A percentile compares a stretch with the other conserved stretches of the same genome.
Conservation (phyloP, 2,113 vertebrate species). For the Echinops telfairi region DNA sequence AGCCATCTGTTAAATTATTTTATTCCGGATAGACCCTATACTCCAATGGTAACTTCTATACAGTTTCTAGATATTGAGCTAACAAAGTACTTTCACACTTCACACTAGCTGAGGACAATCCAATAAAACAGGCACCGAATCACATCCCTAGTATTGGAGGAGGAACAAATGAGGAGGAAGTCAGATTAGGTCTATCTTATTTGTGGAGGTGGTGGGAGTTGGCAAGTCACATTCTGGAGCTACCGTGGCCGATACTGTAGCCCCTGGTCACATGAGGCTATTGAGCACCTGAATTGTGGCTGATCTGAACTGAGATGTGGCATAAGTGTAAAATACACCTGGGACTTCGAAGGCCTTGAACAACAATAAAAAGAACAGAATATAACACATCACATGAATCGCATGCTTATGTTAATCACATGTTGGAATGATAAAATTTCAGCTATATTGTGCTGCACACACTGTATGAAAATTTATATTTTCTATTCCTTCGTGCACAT, state of each 20-base stretch:
- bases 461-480: constrained; percentile 2
- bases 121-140: background rate
- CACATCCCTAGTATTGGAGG: too few species aligned
- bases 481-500: constrained; percentile 10
- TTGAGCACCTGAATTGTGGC: background rate
- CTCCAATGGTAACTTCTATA: constrained; percentile 2
- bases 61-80: constrained; percentile 40
- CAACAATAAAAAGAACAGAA: constrained; percentile 11
- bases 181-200: too few species aligned
- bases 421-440: constrained; percentile 20
- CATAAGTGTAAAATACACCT: background rate
- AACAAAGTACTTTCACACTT: constrained; percentile 43
- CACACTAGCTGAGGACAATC: constrained; percentile 18
- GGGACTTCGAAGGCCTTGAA: background rate
- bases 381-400: background rate
- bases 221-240: background rate
- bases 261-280: background rate
- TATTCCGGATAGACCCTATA: constrained; percentile 32
- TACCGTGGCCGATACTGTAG: background rate
- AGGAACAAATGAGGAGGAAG: constrained; percentile 15
- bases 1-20: background rate
- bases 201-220: background rate
- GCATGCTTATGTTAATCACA: constrained; percentile 19
- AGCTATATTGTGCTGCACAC: background rate
- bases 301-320: constrained; percentile 4